Percentiles rank a stretch among this genome's conserved stretches.
These are phyloP conservation scores for Uropsilus gracilis DNA, from an alignment of 2,113 vertebrate species.

Conservation along the genomic window DNA sequence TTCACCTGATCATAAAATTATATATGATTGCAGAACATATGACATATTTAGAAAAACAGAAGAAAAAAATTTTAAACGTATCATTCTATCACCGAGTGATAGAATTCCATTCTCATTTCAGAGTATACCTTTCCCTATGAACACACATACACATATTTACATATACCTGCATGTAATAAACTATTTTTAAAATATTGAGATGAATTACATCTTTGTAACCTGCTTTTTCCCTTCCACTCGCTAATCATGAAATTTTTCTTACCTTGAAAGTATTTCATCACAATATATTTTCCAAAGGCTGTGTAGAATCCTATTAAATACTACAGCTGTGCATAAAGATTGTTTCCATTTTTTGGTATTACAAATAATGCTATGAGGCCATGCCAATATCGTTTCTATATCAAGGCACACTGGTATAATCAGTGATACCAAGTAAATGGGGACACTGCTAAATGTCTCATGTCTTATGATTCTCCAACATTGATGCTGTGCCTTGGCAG, in stretches of 20 bases:
- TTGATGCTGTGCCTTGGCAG: neutral
- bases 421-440: neutral
- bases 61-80: neutral
- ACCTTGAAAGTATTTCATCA: neutral
- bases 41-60: conserved; percentile 35
- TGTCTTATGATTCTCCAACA: neutral
- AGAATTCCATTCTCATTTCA: too few relatives aligned
- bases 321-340: neutral
- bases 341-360: neutral
- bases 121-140: neutral
- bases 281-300: neutral
- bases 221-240: neutral
- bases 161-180: neutral
- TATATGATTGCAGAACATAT: neutral
- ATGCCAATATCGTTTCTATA: neutral
- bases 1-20: neutral
- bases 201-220: neutral
- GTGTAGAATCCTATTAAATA: neutral
- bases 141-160: neutral
- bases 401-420: neutral
- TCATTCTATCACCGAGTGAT: neutral
- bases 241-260: neutral
- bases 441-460: neutral
- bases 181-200: neutral
- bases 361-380: neutral